Conservation (phyloP, 2,888 invertebrate genomes). For the Anticlea derivata region DNA sequence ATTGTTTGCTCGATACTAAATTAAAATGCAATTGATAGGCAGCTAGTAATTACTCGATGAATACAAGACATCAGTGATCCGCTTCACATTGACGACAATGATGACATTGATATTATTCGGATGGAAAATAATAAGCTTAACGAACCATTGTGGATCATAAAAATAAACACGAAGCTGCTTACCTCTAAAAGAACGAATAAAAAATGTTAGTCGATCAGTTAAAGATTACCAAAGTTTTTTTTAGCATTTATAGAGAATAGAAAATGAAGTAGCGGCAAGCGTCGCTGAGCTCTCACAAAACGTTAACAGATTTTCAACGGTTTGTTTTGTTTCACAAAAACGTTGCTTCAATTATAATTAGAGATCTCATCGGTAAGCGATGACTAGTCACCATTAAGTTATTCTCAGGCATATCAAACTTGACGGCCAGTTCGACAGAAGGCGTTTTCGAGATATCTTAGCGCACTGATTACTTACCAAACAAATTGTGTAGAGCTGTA, state of each 20-base stretch:
- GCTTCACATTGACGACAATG: constrained; percentile 1
- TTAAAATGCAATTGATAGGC: constrained; percentile 51
- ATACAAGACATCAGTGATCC: constrained; percentile 22
- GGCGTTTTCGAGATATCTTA: constrained; percentile 56
- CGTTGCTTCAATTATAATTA: constrained; percentile 69
- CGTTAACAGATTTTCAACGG: constrained; percentile 75
- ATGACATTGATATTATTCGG: constrained; percentile 3
- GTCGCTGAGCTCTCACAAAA: constrained; percentile 71
- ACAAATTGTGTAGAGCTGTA: constrained; percentile 66
- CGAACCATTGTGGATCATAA: not conserved
- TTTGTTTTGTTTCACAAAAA: constrained; percentile 72
- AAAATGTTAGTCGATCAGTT: constrained; percentile 44
- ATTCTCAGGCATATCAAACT: constrained; percentile 63
- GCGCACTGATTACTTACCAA: constrained; percentile 72
- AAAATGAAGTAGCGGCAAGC: constrained; percentile 60
- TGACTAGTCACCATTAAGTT: constrained; percentile 72
- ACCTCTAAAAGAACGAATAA: not conserved
- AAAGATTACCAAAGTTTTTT: constrained; percentile 70
- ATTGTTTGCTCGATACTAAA: constrained; percentile 45
- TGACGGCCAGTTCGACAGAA: constrained; percentile 58
- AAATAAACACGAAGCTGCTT: not conserved
- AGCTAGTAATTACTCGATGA: constrained; percentile 21
- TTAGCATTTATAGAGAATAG: constrained; percentile 60
- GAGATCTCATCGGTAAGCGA: constrained; percentile 70
- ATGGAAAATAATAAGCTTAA: constrained; percentile 9